Conservation (phyloP, 2,113 vertebrate genomes). For the Xyliphius kryptos region DNA sequence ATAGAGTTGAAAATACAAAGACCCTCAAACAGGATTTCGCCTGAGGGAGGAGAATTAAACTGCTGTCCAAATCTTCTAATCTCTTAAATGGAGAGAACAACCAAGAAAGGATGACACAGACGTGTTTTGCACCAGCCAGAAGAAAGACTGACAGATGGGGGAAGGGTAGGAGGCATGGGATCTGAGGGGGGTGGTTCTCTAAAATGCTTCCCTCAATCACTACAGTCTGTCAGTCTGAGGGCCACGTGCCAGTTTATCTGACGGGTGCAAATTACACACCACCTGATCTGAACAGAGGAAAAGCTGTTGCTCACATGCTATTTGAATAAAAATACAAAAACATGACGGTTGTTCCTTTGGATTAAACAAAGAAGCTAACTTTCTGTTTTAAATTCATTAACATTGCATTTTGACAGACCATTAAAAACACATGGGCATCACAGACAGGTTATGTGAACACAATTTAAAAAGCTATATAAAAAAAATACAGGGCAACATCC, state of each 20-base stretch:
- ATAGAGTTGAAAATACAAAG: conserved; percentile 43
- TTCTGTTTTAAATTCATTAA: too few relatives aligned
- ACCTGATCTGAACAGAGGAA: conserved; percentile 32
- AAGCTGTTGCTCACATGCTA: conserved; percentile 29
- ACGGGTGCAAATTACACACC: conserved; percentile 37
- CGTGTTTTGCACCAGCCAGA: conserved; percentile 7
- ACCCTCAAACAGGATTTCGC: conserved; percentile 46
- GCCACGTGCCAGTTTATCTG: conserved; percentile 42
- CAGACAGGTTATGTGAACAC: too few relatives aligned
- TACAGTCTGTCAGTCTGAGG: conserved; percentile 33
- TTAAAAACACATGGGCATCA: too few relatives aligned
- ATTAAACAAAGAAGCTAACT: too few relatives aligned
- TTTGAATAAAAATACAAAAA: conserved; percentile 17
- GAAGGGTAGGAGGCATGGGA: conserved; percentile 6
- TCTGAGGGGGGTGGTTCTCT: conserved; percentile 15
- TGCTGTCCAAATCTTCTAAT: conserved; percentile 56
- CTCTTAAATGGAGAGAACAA: conserved; percentile 25
- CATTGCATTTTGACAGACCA: too few relatives aligned
- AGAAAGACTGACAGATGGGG: conserved; percentile 17
- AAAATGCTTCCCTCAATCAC: conserved; percentile 19
- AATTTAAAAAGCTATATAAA: too few relatives aligned
- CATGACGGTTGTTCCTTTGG: too few relatives aligned
- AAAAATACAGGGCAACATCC: too few relatives aligned
- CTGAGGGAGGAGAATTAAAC: conserved; percentile 60
- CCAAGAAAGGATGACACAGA: neutral